Percentiles rank a stretch among this genome's conserved stretches.
These are phyloP conservation scores for Parnassius glacialis DNA, from an alignment of 2,888 invertebrate genomes.

Conservation along the genomic window DNA sequence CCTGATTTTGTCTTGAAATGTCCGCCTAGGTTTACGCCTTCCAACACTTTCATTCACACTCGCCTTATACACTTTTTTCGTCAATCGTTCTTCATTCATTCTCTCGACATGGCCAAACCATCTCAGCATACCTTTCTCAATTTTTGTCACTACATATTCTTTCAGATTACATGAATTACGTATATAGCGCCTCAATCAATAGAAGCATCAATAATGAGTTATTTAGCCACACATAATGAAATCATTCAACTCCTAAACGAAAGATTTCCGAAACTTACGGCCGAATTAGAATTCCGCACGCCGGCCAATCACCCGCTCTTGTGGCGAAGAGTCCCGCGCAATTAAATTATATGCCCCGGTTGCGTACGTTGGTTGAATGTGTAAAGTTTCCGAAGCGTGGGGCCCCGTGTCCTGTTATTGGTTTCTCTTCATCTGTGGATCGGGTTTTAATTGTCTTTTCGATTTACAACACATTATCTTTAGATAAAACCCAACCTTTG, in stretches of 20 bases:
- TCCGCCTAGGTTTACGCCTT: no score
- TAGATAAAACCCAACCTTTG: no score
- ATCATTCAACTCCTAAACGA: conserved; percentile 13
- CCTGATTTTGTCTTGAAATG: no score
- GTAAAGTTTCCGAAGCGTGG: conserved; percentile 31
- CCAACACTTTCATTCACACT: no score
- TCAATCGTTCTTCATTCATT: no score
- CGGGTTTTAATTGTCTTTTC: conserved; percentile 1
- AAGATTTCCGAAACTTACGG: conserved; percentile 28
- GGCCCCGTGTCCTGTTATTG: conserved; percentile 21
- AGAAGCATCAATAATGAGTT: no score
- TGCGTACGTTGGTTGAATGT: conserved; percentile 44
- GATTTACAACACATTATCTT: background rate
- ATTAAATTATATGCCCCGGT: conserved; percentile 45
- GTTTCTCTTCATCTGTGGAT: conserved; percentile 4
- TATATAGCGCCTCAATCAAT: no score
- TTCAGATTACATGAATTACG: no score
- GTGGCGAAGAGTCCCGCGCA: conserved; percentile 44
- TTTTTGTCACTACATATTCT: no score
- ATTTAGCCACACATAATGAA: conserved; percentile 11
- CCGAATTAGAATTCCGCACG: conserved; percentile 52
- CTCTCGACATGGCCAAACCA: no score
- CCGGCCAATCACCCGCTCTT: conserved; percentile 66
- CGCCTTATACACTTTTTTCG: no score
- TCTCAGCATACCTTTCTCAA: no score